Percentiles rank a stretch among this genome's conserved stretches.
These are phyloP conservation scores for Coptodon bakossiorum DNA, from an alignment of 2,113 vertebrate species.

Conservation along the genomic window DNA sequence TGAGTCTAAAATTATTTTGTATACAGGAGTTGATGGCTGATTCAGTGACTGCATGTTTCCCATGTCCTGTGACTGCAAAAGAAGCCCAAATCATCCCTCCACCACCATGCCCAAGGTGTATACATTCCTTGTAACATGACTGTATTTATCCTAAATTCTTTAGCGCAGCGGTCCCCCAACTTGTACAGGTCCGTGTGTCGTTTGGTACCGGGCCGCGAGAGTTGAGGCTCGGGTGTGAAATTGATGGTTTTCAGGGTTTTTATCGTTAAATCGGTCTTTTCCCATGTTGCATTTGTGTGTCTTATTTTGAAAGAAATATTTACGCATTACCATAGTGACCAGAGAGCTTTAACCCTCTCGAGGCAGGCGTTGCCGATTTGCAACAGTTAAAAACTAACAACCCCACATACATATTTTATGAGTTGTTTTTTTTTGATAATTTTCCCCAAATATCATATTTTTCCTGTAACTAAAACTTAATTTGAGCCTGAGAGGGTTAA, in stretches of 20 bases:
- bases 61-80: neutral
- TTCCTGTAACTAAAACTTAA: too few species aligned
- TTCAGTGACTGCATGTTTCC: neutral
- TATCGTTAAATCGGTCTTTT: neutral
- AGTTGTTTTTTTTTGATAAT: too few species aligned
- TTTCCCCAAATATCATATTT: too few species aligned
- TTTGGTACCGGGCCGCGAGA: neutral
- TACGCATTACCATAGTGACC: rapidly evolving
- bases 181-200: neutral
- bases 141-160: neutral
- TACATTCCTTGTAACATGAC: neutral
- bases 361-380: too few species aligned
- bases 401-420: too few species aligned
- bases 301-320: neutral
- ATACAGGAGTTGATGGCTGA: neutral
- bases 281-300: neutral
- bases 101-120: neutral
- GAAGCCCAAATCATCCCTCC: neutral
- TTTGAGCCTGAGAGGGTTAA: neutral
- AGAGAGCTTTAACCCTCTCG: neutral
- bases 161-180: neutral
- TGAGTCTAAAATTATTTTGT: neutral
- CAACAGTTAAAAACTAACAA: too few species aligned
- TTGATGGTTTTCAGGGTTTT: neutral
- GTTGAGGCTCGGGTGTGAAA: neutral